Base-by-base conservation (phyloP, 2,888 invertebrate genomes). In the Ophion ventricosus region DNA sequence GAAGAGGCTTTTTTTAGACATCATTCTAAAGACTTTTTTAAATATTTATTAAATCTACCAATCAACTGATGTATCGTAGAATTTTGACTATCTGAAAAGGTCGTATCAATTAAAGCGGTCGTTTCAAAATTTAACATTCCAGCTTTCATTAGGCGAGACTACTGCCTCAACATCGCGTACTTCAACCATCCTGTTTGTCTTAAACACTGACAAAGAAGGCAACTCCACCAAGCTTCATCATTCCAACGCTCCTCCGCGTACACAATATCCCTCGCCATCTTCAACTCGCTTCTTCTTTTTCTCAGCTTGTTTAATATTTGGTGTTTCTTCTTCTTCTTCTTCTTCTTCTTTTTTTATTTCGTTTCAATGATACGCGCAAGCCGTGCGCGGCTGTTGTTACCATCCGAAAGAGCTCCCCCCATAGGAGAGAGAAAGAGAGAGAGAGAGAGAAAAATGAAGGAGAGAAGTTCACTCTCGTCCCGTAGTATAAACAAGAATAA, bases 101-200 rank as follows among this genome's bases (percentile, higher is more conserved):
- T 7, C 7, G 10, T 8, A n/a, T 63, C 23, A n/a, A 17, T 26
- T 26, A 25, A 25, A 3, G 14, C 26, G 26, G n/a, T 29, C 29
- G 29, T 4, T 35, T 26, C 3, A n/a, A 20, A 40, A 40, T 64
- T 2, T 5, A 35, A 35, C 1, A 59, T 54, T n/a, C 54, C 3
- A 54, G 2, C 54, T 54, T 54, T 3, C n/a, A 54, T 54, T 54
- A 17, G 11, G 17, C n/a, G n/a, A n/a, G n/a, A n/a, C n/a, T 70
- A 57, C 54, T 26, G 63, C 57, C 25, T 17, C 49, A 57, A 73
- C 61, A 82, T 72, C 81, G 54, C 67, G 72, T 56, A 77, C 56
- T 54, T 54, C 73, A 54, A 7, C 61, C 85, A 85, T 87, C 86
- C 85, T 84, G 83, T 85, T 86, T 86, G 84, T 84, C 63, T 83